Conservation (phyloP, 2,888 invertebrate species). For the Lamellibrachia satsuma region DNA sequence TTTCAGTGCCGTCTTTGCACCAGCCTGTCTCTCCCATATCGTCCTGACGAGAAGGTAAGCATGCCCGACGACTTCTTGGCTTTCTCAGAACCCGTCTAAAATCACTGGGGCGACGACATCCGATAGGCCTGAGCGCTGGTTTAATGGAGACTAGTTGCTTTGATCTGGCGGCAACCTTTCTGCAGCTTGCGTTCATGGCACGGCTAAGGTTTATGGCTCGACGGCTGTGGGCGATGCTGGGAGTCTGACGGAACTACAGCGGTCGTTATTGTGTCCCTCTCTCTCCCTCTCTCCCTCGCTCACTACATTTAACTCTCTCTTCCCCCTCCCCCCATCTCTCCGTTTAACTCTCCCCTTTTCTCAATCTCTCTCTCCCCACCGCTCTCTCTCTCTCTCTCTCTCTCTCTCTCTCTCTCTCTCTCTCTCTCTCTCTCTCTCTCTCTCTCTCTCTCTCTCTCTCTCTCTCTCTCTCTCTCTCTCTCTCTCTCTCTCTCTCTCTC, state of each 20-base stretch:
- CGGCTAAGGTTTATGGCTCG: background rate
- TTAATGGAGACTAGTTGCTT: background rate
- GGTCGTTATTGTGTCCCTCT: too few species aligned
- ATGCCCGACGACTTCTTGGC: slow-evolving; percentile 14
- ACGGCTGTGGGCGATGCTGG: background rate
- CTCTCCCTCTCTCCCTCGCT: too few species aligned
- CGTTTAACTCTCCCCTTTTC: too few species aligned
- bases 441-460: too few species aligned
- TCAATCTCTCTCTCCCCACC: too few species aligned
- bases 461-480: too few species aligned
- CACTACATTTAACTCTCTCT: too few species aligned
- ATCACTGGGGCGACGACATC: background rate
- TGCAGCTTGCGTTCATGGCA: background rate
- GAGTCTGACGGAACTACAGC: background rate
- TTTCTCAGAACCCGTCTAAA: background rate
- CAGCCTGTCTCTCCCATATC: slow-evolving; percentile 91
- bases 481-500: too few species aligned
- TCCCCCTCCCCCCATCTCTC: too few species aligned
- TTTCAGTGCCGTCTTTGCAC: slow-evolving; percentile 83
- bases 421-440: too few species aligned
- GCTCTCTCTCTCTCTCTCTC: too few species aligned
- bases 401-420: too few species aligned
- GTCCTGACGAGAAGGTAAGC: slow-evolving; percentile 76
- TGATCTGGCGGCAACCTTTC: background rate
- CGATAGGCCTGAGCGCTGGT: background rate